Evolutionary conservation across 2,113 vertebrate species (phyloP).

Genomic region (Gadus chalcogrammus): DNA sequence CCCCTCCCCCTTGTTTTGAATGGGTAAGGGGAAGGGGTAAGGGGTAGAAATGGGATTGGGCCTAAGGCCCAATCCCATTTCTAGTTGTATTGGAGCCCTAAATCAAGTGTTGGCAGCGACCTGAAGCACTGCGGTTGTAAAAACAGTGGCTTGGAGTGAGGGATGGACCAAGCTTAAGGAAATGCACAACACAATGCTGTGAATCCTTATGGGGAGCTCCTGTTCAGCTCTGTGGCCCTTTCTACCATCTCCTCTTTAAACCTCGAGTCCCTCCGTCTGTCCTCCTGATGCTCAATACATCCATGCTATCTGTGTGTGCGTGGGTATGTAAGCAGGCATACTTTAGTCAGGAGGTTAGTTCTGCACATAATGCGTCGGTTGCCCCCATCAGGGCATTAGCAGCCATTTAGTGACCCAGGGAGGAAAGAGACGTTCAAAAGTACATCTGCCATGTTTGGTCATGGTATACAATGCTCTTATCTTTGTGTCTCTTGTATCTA

Average conservation of each 20-base stretch:
- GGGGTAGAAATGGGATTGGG: no score
- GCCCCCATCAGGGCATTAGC: no score
- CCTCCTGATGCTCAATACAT: constrained; percentile 40
- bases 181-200: constrained; percentile 43
- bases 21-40: no score
- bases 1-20: no score
- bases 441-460: no score
- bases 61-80: constrained; percentile 15
- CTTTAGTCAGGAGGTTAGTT: no score
- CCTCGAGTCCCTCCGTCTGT: constrained; percentile 44
- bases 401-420: no score
- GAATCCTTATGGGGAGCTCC: neutral
- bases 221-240: constrained; percentile 34
- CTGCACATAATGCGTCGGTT: no score
- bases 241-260: constrained; percentile 50
- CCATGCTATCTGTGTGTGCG: constrained; percentile 60
- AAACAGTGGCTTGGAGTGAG: constrained; percentile 72
- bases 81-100: constrained; percentile 68
- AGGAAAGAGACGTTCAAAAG: no score
- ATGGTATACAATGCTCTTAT: no score
- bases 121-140: constrained; percentile 72
- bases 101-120: constrained; percentile 75
- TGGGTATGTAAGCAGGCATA: neutral
- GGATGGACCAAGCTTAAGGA: constrained; percentile 68
- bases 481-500: neutral